Evolutionary conservation across 2,797 vertebrate species (phyloP), one percentile per base, ranked within the genome.

Genomic region (Forpus xanthops): DNA sequence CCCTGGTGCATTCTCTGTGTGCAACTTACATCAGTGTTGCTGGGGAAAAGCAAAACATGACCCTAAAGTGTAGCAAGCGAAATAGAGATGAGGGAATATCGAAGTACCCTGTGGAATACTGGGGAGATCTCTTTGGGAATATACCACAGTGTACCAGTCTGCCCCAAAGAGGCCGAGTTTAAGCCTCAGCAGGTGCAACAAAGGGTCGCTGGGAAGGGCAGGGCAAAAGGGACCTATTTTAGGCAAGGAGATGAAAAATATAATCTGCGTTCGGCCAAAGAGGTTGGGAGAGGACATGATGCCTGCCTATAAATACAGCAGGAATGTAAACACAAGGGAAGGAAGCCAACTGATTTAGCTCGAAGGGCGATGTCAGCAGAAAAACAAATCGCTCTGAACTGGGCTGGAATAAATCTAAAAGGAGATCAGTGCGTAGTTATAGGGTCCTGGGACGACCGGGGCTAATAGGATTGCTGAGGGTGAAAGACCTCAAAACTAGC

Each of bases 261-360:
- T 67, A 14, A 7, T 60, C 89, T 60, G 20, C 42, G 49, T 65
- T 91, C 80, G 89, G 76, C 82, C 68, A 53, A 65, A 42, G 72
- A 85, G 84, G 84, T 3, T 91, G 91, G 81, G 78, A 77, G 82
- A 96, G 87, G 94, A 89, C 11, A 3, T 44, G 81, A 35, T 31
- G 87, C 55, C 78, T 85, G 87, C 23, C 94, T 94, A 91, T 93
- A 95, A 96, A 96, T 94, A 93, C 82, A 83, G 65, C 0, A 1
- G 87, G 85, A 92, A 80, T 60, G 89, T 93, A 95, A 96, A 96
- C 95, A 93, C 65, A 61, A 30, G 87, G 78, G 37, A 87, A 89
- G 84, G 87, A 44, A 67, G 31, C 68, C 87, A 95, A 91, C 58
- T 49, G 82, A 90, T 83, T 89, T 41, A 45, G 74, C 41, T 80